These are phyloP conservation scores for Rhinichthys klamathensis DNA, from an alignment of 2,113 vertebrate species.

Conservation along the genomic window DNA sequence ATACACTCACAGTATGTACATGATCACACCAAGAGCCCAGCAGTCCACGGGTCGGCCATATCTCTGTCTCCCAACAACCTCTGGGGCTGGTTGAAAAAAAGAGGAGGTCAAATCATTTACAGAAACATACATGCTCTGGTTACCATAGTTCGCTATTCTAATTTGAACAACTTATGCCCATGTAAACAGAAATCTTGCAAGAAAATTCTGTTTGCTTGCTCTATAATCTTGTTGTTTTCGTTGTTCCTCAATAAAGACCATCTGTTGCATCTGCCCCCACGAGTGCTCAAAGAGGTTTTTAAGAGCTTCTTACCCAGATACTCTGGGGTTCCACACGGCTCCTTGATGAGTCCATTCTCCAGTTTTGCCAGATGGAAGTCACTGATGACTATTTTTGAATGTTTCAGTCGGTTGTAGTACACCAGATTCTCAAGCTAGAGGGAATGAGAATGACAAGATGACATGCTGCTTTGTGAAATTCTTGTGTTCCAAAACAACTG, in stretches of 20 bases:
- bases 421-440: conserved; percentile 94
- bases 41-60: conserved; percentile 96
- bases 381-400: conserved; percentile 99
- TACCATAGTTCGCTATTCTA: not conserved
- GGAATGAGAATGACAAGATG: conserved; percentile 24
- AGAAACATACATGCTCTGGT: not conserved
- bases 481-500: not conserved
- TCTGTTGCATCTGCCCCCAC: not conserved
- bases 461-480: not conserved
- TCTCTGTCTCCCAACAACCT: conserved; percentile 93
- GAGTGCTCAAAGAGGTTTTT: conserved; percentile 26
- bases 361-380: conserved; percentile 98
- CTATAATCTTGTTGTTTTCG: not conserved
- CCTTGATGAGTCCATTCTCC: conserved; percentile 95
- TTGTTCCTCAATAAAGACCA: conserved; percentile 7
- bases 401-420: conserved; percentile 96
- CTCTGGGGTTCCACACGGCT: conserved; percentile 96
- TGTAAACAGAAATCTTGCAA: not conserved
- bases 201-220: not conserved
- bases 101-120: not conserved
- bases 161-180: not conserved
- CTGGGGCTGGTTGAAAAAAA: conserved; percentile 81
- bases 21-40: conserved; percentile 98
- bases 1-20: conserved; percentile 95
- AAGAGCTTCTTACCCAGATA: conserved; percentile 85